Base-by-base conservation (phyloP, 2,113 vertebrate species). In the Larimichthys polyactis region DNA sequence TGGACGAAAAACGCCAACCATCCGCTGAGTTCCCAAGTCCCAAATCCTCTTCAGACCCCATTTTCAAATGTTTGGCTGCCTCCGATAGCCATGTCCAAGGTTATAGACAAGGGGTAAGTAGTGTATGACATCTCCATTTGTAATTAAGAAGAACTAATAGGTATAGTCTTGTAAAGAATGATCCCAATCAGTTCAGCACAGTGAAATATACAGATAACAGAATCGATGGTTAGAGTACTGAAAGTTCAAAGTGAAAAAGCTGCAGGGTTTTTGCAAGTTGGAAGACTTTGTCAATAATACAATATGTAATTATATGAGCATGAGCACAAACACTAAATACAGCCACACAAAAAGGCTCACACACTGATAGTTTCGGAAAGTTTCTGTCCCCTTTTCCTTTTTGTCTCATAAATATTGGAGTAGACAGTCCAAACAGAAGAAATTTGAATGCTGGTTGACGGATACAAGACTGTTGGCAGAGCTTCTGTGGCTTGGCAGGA, bases 381-480 rank as follows among this genome's bases (percentile, higher is more conserved):
- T 16, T 48, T 20, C 27, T 2, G 3, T 19, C 48, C 11, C 11
- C 20, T 8, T 22, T 67, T 2, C 16, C 29, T 54, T 58, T 67
- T 63, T 73, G 36, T 51, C 52, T 55, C 60, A 78, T 81, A 73
- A 83, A 86, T 82, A 82, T 72, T 77, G 65, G 79, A 85, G 60
- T 2, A 67, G 81, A 73, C 64, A 72, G 65, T 32, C 46, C 0
- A 57, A 29, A 66, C 52, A 57, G 78, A 22, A 29, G 22, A 60
- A 54, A 20, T 73, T 43, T 85, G 76, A 75, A 77, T 72, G 83
- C 22, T 55, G 65, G 36, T 75, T 81, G 85, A 87, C 73, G 71
- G 87, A 82, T 75, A 43, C 65, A 66, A 59, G 68, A 71, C 75
- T 65, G 71, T 36, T 92, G 88, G 87, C 81, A 83, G 81, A 72